Percentiles rank a stretch among this genome's conserved stretches.
These are phyloP conservation scores for Megalonaias nervosa DNA, from an alignment of 1,140 invertebrate genomes.

Conservation along the genomic window DNA sequence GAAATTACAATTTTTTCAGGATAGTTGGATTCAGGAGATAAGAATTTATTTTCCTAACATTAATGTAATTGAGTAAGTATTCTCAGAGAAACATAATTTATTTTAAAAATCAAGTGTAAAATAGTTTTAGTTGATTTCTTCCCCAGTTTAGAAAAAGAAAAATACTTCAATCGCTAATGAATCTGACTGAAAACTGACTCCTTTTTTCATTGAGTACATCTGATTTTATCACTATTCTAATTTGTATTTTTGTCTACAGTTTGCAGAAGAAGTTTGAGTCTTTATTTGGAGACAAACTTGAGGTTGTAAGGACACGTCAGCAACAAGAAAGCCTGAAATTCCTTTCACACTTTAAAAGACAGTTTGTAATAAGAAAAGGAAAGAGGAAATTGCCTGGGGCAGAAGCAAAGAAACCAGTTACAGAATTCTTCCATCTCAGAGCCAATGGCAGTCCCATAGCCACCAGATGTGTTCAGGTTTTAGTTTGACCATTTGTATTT, in stretches of 20 bases:
- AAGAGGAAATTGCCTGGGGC: constrained; percentile 76
- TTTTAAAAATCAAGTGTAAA: no score
- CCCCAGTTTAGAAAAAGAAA: no score
- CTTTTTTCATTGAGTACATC: no score
- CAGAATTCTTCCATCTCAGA: constrained; percentile 93
- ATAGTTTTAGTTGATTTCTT: no score
- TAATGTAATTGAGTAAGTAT: no score
- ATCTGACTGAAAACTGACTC: no score
- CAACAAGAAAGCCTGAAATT: constrained; percentile 99
- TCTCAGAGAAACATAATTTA: no score
- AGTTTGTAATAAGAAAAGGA: constrained; percentile 95
- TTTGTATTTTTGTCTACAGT: constrained; percentile 70
- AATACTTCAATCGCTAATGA: no score
- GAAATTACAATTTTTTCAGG: no score
- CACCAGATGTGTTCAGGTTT: constrained; percentile 90
- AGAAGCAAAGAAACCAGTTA: constrained; percentile 74
- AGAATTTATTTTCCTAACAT: no score
- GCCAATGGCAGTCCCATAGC: constrained; percentile 96
- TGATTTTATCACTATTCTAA: no score
- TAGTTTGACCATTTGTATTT: neutral
- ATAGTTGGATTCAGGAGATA: no score
- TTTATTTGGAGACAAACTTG: constrained; percentile 94
- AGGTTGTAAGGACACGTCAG: constrained; percentile 96
- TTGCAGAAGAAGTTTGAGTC: constrained; percentile 98
- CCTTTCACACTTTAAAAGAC: constrained; percentile 96